phyloP scores from a whole-genome alignment of 2,888 invertebrate species.

The Heliconius ethilla region DNA sequence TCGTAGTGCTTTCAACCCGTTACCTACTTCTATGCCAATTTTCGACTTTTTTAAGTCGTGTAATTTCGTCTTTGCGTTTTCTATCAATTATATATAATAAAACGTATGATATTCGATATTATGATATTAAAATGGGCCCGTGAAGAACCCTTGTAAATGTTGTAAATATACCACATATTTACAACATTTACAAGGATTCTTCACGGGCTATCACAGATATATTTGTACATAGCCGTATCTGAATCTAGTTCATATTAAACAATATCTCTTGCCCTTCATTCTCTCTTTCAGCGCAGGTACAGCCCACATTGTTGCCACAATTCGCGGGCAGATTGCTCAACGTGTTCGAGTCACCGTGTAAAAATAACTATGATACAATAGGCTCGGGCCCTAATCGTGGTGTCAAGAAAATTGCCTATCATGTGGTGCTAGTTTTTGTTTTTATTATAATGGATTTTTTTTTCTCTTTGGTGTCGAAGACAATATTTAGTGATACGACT shows the following conservation, averaged over 20 bases:
- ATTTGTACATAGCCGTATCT: not conserved
- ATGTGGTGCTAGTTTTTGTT: not conserved
- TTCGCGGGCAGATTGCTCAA: constrained; percentile 25
- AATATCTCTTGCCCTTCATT: constrained; percentile 17
- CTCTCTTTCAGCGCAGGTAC: not conserved
- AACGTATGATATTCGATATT: no score
- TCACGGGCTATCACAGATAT: no score
- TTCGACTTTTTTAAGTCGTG: no score
- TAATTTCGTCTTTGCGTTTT: no score
- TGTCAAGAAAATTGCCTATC: constrained; percentile 12
- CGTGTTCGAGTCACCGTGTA: constrained; percentile 22
- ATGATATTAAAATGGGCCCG: no score
- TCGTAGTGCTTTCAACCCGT: no score
- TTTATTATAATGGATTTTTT: not conserved
- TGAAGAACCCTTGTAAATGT: not conserved
- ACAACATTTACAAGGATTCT: no score
- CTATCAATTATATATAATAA: no score
- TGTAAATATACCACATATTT: no score
- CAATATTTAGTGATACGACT: not conserved
- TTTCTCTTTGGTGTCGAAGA: not conserved
- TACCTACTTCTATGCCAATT: no score
- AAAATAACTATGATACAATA: constrained; percentile 39
- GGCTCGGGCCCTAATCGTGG: constrained; percentile 24
- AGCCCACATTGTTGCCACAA: constrained; percentile 20
- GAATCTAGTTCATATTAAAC: not conserved